These are phyloP conservation scores for Helicolenus hilgendorfi DNA, from an alignment of 2,797 vertebrate genomes.

Conservation along the genomic window DNA sequence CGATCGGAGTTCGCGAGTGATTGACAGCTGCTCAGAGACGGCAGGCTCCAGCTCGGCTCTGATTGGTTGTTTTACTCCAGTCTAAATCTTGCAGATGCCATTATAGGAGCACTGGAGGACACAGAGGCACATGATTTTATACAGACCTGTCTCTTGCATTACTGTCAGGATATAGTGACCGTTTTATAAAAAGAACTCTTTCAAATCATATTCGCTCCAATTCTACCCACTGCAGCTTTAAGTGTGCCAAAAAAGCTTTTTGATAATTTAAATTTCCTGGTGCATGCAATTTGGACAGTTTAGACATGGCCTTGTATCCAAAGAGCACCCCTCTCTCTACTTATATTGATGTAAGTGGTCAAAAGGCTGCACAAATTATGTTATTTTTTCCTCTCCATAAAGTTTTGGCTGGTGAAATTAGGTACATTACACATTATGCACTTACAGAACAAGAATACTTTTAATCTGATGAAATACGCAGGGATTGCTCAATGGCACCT, in stretches of 20 bases:
- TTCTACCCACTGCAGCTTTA: background rate
- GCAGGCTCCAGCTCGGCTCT: too few species aligned
- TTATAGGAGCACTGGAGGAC: too few species aligned
- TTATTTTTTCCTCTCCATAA: background rate
- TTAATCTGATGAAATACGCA: background rate
- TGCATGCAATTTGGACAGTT: background rate
- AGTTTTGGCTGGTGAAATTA: background rate
- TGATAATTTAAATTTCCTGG: background rate
- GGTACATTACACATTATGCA: background rate
- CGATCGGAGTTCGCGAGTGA: too few species aligned
- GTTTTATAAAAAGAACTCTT: too few species aligned
- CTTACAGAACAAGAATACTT: background rate
- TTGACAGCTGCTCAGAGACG: too few species aligned
- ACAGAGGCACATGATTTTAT: too few species aligned
- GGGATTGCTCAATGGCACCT: background rate
- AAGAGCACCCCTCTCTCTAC: background rate
- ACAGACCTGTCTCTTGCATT: too few species aligned
- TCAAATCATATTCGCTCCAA: too few species aligned
- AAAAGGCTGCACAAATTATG: background rate
- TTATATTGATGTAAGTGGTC: background rate
- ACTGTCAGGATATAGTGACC: too few species aligned
- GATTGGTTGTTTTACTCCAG: too few species aligned
- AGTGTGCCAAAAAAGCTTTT: conserved; percentile 9
- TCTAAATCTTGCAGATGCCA: too few species aligned
- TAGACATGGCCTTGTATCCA: background rate